Conservation (phyloP, 1,140 invertebrate species). For the Anoplolepis gracilipes region DNA sequence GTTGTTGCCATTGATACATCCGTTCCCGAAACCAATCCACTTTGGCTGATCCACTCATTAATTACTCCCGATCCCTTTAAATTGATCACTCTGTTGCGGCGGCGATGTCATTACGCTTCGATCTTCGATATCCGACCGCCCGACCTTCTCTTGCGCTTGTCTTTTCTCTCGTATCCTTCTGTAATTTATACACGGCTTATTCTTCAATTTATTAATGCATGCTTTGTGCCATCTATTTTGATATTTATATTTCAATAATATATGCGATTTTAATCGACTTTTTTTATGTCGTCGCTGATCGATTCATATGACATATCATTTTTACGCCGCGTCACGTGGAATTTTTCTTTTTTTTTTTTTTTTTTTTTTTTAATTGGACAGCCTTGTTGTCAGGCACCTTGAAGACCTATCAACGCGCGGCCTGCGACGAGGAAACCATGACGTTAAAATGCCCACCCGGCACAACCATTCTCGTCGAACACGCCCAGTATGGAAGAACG, state of each 20-base stretch:
- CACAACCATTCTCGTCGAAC: slow-evolving; percentile 94
- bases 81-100: slow-evolving; percentile 70
- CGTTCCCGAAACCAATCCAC: slow-evolving; percentile 54
- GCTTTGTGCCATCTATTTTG: background rate
- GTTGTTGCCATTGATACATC: slow-evolving; percentile 70
- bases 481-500: slow-evolving; percentile 89
- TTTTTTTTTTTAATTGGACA: slow-evolving; percentile 83
- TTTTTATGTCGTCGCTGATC: background rate
- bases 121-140: slow-evolving; percentile 27
- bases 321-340: background rate
- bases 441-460: slow-evolving; percentile 93
- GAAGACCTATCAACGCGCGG: slow-evolving; percentile 94
- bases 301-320: background rate
- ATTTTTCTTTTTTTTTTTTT: background rate
- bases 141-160: background rate
- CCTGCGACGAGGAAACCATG: slow-evolving; percentile 95
- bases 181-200: background rate
- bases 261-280: background rate
- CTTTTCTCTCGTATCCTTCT: slow-evolving; percentile 1
- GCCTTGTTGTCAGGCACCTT: slow-evolving; percentile 95
- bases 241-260: background rate
- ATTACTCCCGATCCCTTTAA: slow-evolving; percentile 69
- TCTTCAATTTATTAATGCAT: background rate
- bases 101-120: slow-evolving; percentile 65
- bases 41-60: slow-evolving; percentile 72